Evolutionary conservation across 2,113 vertebrate species (phyloP).

Genomic region (Chionodraco myersi): DNA sequence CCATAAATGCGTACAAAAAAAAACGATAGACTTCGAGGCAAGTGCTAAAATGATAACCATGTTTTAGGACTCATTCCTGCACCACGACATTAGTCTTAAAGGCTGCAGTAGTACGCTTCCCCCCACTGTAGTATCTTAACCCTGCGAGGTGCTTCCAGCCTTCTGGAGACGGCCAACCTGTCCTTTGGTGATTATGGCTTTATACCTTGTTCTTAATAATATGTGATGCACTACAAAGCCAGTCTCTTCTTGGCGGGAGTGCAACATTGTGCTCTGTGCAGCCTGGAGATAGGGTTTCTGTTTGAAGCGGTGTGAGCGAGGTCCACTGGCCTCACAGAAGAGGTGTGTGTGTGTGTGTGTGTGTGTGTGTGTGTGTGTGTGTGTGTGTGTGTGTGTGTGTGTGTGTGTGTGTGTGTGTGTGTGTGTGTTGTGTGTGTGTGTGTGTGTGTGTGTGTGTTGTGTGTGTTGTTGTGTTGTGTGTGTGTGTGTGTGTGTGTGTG

Average conservation of each 20-base stretch:
- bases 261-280: conserved; percentile 61
- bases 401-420: neutral
- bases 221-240: conserved; percentile 48
- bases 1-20: no score
- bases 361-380: no score
- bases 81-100: neutral
- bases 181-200: conserved; percentile 39
- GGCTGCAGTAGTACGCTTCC: neutral
- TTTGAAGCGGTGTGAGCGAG: no score
- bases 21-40: no score
- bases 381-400: neutral
- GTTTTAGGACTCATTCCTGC: no score
- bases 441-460: no score
- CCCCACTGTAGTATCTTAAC: conserved; percentile 7
- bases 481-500: no score
- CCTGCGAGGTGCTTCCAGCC: conserved; percentile 25
- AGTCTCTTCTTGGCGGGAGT: conserved; percentile 47
- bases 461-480: no score
- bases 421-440: no score
- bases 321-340: no score
- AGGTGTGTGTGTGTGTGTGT: no score
- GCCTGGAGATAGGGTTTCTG: conserved; percentile 60
- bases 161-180: conserved; percentile 14
- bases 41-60: no score
- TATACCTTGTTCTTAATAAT: conserved; percentile 52